These are phyloP conservation scores for Pterostichus niger DNA, from an alignment of 2,888 invertebrate genomes.

Conservation along the genomic window DNA sequence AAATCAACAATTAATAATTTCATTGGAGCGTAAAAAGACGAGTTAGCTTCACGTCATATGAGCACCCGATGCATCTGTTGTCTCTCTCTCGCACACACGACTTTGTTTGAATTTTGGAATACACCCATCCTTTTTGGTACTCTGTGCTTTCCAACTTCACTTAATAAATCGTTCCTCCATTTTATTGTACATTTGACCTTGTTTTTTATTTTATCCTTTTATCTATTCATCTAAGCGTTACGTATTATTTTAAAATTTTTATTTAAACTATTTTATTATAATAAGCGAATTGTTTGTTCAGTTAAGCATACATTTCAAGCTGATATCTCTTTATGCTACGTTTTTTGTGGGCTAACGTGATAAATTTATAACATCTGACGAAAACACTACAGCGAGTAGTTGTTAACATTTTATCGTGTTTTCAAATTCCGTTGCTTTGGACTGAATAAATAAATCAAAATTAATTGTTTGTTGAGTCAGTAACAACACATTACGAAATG, in stretches of 20 bases:
- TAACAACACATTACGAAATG: constrained; percentile 10
- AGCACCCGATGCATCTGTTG: constrained; percentile 42
- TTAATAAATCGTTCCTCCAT: constrained; percentile 52
- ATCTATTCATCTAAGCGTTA: constrained; percentile 66
- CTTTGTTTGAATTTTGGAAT: constrained; percentile 19
- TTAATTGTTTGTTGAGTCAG: constrained; percentile 11
- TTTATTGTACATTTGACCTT: constrained; percentile 63
- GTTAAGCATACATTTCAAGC: constrained; percentile 54
- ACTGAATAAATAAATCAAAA: constrained; percentile 41
- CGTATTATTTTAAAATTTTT: constrained; percentile 61
- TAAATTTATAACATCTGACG: constrained; percentile 55
- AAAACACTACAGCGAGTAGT: constrained; percentile 13
- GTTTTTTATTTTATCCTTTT: constrained; percentile 64
- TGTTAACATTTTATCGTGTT: constrained; percentile 33
- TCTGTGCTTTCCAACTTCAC: constrained; percentile 25
- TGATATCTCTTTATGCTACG: constrained; percentile 41
- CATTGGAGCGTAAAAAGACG: constrained; percentile 63
- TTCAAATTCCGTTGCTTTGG: constrained; percentile 31
- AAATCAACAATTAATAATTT: constrained; percentile 66
- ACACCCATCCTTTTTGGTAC: constrained; percentile 46
- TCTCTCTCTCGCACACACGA: constrained; percentile 48
- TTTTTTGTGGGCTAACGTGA: constrained; percentile 41
- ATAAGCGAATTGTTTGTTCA: constrained; percentile 59
- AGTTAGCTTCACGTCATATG: constrained; percentile 56
- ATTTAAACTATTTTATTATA: constrained; percentile 66